Conservation (phyloP, 2,888 invertebrate species). For the Hofmannophila pseudospretella region DNA sequence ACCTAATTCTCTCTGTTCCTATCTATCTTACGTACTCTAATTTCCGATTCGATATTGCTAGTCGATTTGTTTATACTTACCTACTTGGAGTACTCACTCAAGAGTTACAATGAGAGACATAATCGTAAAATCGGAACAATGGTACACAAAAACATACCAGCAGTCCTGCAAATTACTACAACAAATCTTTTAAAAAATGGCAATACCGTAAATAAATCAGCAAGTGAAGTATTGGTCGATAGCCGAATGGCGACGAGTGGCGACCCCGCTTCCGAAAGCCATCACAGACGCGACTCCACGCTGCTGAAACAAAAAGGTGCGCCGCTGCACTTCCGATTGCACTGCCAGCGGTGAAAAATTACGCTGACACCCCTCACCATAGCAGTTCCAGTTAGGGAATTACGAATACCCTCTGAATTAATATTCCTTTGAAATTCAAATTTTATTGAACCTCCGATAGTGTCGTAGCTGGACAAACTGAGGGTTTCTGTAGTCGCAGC, state of each 20-base stretch:
- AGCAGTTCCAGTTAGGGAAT: conserved; percentile 52
- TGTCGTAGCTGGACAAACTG: too few species aligned
- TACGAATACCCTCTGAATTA: conserved; percentile 29
- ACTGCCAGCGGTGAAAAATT: conserved; percentile 72
- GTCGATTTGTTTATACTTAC: too few species aligned
- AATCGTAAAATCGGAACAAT: too few species aligned
- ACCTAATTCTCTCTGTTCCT: too few species aligned
- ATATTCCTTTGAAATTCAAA: conserved; percentile 20
- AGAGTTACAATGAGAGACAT: too few species aligned
- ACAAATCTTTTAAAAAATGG: conserved; percentile 29
- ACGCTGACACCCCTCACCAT: conserved; percentile 45
- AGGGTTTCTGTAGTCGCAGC: too few species aligned
- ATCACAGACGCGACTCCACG: conserved; percentile 45
- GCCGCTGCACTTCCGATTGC: conserved; percentile 72
- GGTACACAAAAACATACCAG: too few species aligned
- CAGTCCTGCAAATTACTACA: background rate
- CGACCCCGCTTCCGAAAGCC: conserved; percentile 71
- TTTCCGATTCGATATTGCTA: too few species aligned
- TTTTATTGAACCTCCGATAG: conserved; percentile 2
- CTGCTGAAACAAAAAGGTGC: conserved; percentile 66
- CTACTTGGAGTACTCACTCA: too few species aligned
- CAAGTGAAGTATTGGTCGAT: conserved; percentile 61
- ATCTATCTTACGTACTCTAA: too few species aligned
- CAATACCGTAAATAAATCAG: conserved; percentile 55
- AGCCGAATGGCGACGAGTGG: conserved; percentile 51